Evolutionary conservation across 2,888 invertebrate species (phyloP).

Genomic region (Caenorhabditis virilis): DNA sequence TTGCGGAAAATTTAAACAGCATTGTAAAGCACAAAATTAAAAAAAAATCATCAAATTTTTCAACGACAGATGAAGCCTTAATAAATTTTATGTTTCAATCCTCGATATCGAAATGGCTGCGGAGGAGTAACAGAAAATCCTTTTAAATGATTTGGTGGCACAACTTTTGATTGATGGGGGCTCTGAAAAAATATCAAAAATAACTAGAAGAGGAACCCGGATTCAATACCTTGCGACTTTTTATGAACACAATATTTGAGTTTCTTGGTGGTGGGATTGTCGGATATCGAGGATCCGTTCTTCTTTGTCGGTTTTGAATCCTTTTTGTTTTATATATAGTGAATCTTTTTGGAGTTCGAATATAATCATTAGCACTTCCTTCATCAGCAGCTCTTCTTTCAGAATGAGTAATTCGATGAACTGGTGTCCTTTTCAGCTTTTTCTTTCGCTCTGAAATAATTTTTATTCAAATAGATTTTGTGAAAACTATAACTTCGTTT

Average conservation of each 20-base stretch:
- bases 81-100: not conserved
- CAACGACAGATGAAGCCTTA: no score
- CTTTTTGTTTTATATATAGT: no score
- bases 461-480: not conserved
- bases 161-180: not conserved
- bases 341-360: no score
- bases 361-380: no score
- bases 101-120: not conserved
- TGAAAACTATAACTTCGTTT: not conserved
- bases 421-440: not conserved
- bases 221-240: no score
- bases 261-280: not conserved
- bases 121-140: not conserved
- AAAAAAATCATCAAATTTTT: no score
- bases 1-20: no score
- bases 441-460: not conserved
- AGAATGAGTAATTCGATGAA: no score
- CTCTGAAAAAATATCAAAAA: not conserved
- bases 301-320: not conserved
- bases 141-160: not conserved
- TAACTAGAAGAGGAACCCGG: not conserved
- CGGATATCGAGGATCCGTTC: not conserved
- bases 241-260: no score
- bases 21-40: no score
- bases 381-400: no score